Conservation (phyloP, 2,113 vertebrate genomes). For the Rhineura floridana region DNA sequence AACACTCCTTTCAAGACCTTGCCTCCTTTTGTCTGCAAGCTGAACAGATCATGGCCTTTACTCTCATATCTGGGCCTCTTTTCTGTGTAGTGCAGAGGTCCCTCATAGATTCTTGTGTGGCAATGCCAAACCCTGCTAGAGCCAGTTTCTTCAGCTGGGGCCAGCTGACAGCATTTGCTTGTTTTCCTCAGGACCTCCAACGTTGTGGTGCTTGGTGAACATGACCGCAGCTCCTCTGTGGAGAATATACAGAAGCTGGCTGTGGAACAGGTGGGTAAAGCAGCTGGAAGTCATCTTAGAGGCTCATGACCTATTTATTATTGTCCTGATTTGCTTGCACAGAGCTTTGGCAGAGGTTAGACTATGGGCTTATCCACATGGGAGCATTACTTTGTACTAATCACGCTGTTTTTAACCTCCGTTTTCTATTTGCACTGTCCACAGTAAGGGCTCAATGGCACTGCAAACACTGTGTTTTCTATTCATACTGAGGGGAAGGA, state of each 20-base stretch:
- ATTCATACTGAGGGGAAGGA: no score
- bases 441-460: no score
- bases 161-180: background rate
- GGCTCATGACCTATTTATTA: background rate
- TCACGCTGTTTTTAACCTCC: no score
- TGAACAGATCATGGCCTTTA: background rate
- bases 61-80: background rate
- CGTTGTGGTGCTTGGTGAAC: slow-evolving; percentile 44
- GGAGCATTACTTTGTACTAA: no score
- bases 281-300: background rate
- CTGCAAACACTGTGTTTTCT: no score
- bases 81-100: background rate
- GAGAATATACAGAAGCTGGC: slow-evolving; percentile 43
- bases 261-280: slow-evolving; percentile 25
- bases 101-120: no score
- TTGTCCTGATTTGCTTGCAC: no score
- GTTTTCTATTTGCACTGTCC: no score
- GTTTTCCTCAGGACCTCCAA: slow-evolving; percentile 25
- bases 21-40: background rate
- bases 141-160: background rate
- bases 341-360: no score
- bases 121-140: background rate
- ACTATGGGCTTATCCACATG: no score
- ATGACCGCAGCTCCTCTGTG: slow-evolving; percentile 29
- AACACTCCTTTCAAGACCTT: background rate